Evolutionary conservation across 2,888 invertebrate genomes (phyloP).

Genomic region (Tholera decimalis): DNA sequence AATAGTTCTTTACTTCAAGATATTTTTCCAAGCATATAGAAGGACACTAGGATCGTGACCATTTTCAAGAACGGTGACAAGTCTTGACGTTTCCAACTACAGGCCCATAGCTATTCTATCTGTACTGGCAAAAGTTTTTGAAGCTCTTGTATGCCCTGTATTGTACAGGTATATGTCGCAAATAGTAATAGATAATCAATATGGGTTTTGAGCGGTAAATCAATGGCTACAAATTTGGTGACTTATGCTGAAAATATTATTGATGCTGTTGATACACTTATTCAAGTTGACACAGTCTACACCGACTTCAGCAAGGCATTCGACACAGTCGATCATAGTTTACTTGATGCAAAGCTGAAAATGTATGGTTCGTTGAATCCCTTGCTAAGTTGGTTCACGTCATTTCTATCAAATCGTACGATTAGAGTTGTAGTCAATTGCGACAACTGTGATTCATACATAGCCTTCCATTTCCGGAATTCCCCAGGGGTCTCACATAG

Average conservation of each 20-base stretch:
- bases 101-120: not conserved
- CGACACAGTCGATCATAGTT: not conserved
- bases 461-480: too few relatives aligned
- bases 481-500: too few relatives aligned
- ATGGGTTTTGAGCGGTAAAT: not conserved
- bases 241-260: not conserved
- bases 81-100: not conserved
- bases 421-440: not conserved
- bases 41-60: not conserved
- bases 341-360: not conserved
- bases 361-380: not conserved
- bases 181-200: not conserved
- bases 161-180: not conserved
- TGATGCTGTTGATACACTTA: not conserved
- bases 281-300: not conserved
- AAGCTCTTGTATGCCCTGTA: not conserved
- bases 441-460: not conserved
- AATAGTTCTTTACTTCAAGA: not conserved
- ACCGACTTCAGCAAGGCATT: not conserved
- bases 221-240: not conserved
- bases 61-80: not conserved
- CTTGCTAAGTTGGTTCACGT: not conserved
- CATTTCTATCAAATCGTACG: not conserved
- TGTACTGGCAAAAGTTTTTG: not conserved
- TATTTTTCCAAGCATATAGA: not conserved